Evolutionary conservation across 2,888 invertebrate species (phyloP).

Genomic region (Stenolophus ochropezus): DNA sequence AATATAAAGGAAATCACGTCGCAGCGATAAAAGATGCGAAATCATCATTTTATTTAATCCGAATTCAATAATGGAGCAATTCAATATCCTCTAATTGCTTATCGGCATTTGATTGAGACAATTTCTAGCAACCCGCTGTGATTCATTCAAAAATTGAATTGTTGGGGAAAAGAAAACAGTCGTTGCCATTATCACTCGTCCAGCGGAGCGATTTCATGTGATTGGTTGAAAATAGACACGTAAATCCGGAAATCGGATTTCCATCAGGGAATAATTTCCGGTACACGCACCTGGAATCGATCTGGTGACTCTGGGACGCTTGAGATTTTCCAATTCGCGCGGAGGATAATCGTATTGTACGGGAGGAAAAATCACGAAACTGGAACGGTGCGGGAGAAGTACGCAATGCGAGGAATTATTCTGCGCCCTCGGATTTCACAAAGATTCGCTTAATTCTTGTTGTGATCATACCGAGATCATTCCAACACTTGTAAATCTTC

Average conservation of each 20-base stretch:
- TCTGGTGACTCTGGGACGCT: constrained; percentile 13
- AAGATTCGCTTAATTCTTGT: constrained; percentile 13
- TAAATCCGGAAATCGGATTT: constrained; percentile 46
- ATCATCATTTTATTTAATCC: background rate
- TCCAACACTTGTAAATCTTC: background rate
- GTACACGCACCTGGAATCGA: constrained; percentile 50
- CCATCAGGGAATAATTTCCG: constrained; percentile 47
- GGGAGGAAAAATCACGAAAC: constrained; percentile 6
- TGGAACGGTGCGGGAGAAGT: background rate
- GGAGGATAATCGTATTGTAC: constrained; percentile 28
- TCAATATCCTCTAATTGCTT: background rate
- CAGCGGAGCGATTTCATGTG: constrained; percentile 13
- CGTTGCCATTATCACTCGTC: background rate
- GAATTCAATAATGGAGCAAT: too few species aligned
- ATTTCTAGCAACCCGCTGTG: background rate
- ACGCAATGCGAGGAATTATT: background rate
- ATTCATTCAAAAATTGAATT: background rate
- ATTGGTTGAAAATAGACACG: constrained; percentile 44
- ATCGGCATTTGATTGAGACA: background rate
- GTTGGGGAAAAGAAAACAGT: constrained; percentile 2
- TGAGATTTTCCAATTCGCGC: constrained; percentile 29
- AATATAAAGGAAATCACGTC: background rate
- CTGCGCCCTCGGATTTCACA: background rate
- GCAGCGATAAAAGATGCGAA: background rate
- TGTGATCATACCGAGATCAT: constrained; percentile 8